phyloP scores from a whole-genome alignment of 1,140 invertebrate species.

The Rhizoglyphus robini region DNA sequence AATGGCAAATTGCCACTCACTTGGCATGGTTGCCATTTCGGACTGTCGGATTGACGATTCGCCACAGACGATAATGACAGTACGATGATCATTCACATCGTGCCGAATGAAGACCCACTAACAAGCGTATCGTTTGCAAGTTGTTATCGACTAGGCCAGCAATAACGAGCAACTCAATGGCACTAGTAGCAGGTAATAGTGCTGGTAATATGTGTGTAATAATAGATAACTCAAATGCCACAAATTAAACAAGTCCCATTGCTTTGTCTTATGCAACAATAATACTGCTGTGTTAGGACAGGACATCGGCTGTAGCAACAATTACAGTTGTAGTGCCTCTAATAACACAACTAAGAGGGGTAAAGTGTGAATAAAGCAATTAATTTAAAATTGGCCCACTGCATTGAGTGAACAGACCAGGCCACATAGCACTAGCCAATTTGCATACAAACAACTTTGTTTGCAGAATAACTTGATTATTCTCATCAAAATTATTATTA shows the following conservation, averaged over 20 bases:
- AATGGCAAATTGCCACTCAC: not conserved
- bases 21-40: no score
- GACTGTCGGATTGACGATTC: no score
- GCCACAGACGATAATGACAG: not conserved
- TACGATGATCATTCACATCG: constrained; percentile 3
- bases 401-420: no score
- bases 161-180: not conserved
- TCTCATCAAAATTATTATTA: no score
- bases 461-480: no score
- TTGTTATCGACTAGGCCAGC: not conserved
- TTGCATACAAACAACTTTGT: no score
- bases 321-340: not conserved
- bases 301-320: not conserved
- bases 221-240: not conserved
- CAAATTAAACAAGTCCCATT: not conserved
- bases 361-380: no score
- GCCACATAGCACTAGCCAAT: no score
- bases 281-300: no score
- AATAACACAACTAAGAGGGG: not conserved
- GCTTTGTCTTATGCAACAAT: not conserved
- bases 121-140: not conserved
- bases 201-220: not conserved
- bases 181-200: not conserved
- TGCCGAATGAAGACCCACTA: not conserved
- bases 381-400: no score